A percentile compares a stretch with the other conserved stretches of the same genome.
Conservation (phyloP, 2,888 invertebrate species). For the Caradrina clavipalpis region DNA sequence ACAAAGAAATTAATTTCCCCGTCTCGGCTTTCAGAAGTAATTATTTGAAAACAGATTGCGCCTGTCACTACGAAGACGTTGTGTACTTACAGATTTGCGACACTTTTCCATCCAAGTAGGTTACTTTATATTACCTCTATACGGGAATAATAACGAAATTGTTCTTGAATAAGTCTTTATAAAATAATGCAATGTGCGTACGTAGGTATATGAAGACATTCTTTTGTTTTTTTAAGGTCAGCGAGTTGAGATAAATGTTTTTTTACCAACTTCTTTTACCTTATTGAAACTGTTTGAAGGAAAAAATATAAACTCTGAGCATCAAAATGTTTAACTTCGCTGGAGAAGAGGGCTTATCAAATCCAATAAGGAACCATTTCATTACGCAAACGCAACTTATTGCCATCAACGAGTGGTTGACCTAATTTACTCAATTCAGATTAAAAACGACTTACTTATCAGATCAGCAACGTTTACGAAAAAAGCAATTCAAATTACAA, state of each 20-base stretch:
- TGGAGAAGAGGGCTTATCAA: not conserved
- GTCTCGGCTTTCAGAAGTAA: constrained; percentile 87
- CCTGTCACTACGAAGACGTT: constrained; percentile 79
- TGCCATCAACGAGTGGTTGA: not conserved
- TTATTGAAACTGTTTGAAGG: not conserved
- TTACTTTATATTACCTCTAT: constrained; percentile 31
- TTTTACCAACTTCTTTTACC: constrained; percentile 6
- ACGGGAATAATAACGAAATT: constrained; percentile 8
- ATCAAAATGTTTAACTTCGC: not conserved
- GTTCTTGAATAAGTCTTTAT: constrained; percentile 8
- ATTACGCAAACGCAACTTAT: not conserved
- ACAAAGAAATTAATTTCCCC: constrained; percentile 87
- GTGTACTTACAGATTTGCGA: constrained; percentile 71
- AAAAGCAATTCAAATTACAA: not conserved
- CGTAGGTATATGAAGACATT: constrained; percentile 5
- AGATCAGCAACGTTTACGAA: not conserved
- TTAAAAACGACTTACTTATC: not conserved
- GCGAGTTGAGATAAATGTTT: constrained; percentile 32
- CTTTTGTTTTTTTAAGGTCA: not conserved
- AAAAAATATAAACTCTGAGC: not conserved
- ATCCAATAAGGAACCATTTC: not conserved
- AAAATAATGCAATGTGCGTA: constrained; percentile 2
- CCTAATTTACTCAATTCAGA: not conserved
- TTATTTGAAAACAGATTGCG: constrained; percentile 89
- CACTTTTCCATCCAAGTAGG: constrained; percentile 33